A percentile compares a stretch with the other conserved stretches of the same genome.
phyloP scores from a whole-genome alignment of 2,888 invertebrate genomes.

The Xestoiulus laeticollis region DNA sequence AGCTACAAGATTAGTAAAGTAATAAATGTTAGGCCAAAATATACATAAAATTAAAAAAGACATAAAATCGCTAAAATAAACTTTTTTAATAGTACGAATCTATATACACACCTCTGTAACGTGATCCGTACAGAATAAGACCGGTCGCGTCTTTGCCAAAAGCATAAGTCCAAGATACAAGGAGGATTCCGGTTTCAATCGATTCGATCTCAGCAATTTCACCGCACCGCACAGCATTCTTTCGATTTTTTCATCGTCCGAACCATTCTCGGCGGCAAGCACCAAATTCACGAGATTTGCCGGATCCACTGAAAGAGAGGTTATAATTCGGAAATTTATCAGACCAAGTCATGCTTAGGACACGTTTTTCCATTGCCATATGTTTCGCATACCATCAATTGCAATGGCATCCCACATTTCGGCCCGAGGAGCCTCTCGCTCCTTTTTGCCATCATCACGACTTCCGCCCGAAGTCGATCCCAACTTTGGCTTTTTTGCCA shows the following conservation, averaged over 20 bases:
- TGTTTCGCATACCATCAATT: slow-evolving; percentile 69
- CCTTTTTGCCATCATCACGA: slow-evolving; percentile 54
- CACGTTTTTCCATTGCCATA: neutral
- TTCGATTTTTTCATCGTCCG: slow-evolving; percentile 77
- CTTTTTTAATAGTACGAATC: neutral
- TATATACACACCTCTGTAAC: slow-evolving; percentile 64
- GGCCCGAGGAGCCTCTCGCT: slow-evolving; percentile 56
- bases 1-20: no score
- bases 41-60: neutral
- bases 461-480: slow-evolving; percentile 56
- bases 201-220: slow-evolving; percentile 77
- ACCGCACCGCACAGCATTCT: slow-evolving; percentile 89
- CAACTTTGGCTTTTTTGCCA: slow-evolving; percentile 64
- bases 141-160: slow-evolving; percentile 80
- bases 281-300: slow-evolving; percentile 79
- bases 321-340: neutral
- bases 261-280: slow-evolving; percentile 77
- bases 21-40: no score
- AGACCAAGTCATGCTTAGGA: neutral
- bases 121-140: slow-evolving; percentile 66
- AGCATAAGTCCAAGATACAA: slow-evolving; percentile 81
- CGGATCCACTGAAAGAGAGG: slow-evolving; percentile 71
- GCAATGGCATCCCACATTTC: slow-evolving; percentile 79
- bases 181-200: slow-evolving; percentile 84
- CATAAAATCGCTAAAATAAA: neutral